These are phyloP conservation scores for Colletes collaris DNA, from an alignment of 2,888 invertebrate genomes.

Conservation along the genomic window DNA sequence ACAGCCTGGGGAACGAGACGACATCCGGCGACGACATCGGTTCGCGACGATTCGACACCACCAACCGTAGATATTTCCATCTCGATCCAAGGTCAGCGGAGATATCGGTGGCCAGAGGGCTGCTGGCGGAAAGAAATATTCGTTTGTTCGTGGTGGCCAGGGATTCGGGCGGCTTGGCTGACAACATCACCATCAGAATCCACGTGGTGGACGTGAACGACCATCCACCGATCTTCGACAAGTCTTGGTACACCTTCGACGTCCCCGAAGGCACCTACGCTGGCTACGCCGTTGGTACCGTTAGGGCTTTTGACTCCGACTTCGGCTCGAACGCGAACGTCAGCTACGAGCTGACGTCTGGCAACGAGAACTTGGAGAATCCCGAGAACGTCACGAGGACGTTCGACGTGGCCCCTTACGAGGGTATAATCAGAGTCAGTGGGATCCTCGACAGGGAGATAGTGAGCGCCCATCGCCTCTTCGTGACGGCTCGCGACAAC, in stretches of 20 bases:
- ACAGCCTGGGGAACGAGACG: constrained; percentile 83
- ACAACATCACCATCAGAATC: constrained; percentile 88
- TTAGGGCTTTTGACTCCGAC: constrained; percentile 92
- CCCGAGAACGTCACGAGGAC: constrained; percentile 81
- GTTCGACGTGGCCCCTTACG: constrained; percentile 88
- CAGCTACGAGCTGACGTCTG: constrained; percentile 86
- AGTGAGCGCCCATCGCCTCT: constrained; percentile 88
- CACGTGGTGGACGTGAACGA: constrained; percentile 92
- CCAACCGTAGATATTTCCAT: constrained; percentile 87
- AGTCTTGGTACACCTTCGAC: constrained; percentile 92
- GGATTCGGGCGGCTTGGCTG: constrained; percentile 90
- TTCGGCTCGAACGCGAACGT: constrained; percentile 92
- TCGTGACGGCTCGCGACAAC: constrained; percentile 90
- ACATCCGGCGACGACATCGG: constrained; percentile 72
- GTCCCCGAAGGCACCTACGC: constrained; percentile 91
- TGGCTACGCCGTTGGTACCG: constrained; percentile 88
- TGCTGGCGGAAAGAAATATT: constrained; percentile 91
- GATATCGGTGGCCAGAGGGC: constrained; percentile 87
- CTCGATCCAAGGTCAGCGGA: constrained; percentile 91
- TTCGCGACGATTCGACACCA: constrained; percentile 72
- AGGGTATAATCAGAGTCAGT: constrained; percentile 89
- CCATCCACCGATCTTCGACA: constrained; percentile 92
- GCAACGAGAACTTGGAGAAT: constrained; percentile 77
- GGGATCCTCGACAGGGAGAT: constrained; percentile 91
- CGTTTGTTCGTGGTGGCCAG: constrained; percentile 89